Evolutionary conservation across 2,888 invertebrate species (phyloP), one percentile per base, ranked within the genome.

Genomic region (Neoascia interrupta): DNA sequence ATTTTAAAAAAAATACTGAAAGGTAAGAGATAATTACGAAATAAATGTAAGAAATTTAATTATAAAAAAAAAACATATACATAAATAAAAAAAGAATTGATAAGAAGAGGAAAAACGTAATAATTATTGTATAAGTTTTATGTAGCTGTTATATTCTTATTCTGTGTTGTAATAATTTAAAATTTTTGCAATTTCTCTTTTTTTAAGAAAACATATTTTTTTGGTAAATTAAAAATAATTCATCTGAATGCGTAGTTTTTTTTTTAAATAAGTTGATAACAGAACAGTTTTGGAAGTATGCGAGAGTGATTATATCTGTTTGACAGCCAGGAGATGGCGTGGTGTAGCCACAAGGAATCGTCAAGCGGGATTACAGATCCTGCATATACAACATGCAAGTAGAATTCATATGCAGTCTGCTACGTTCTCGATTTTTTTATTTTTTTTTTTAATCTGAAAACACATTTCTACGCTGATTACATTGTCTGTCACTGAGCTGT

Each of bases 171-270:
- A 75, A 75, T 76, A 64, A 74, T 75, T 75, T 75, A 66, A 75
- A 72, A 66, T 81, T 76, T 75, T 76, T 81, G 81, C 76, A 76
- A 72, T 76, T 76, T 75, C 64, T 75, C 64, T 76, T 81, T 79
- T 79, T 79, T 68, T 54, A 18, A 51, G 53, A 70, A 56, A 37
- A 61, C 26, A 28, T 47, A 41, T 39, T 64, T 66, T 79, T 79
- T 79, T 79, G 79, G 79, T 73, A 79, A 79, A 79, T 79, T 79
- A 79, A 79, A 79, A 73, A 79, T 45, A 79, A 73, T 79, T 79
- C 79, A 79, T 73, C 61, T 79, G 73, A 79, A 79, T 16, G 13
- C 8, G 16, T 16, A 41, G 53, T 72, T 79, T 79, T 31, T 31
- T 39, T 61, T 56, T 15, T 5, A 13, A 11, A 5, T 18, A 6